phyloP scores from a whole-genome alignment of 1,140 invertebrate species.

The Doryteuthis pealeii region DNA sequence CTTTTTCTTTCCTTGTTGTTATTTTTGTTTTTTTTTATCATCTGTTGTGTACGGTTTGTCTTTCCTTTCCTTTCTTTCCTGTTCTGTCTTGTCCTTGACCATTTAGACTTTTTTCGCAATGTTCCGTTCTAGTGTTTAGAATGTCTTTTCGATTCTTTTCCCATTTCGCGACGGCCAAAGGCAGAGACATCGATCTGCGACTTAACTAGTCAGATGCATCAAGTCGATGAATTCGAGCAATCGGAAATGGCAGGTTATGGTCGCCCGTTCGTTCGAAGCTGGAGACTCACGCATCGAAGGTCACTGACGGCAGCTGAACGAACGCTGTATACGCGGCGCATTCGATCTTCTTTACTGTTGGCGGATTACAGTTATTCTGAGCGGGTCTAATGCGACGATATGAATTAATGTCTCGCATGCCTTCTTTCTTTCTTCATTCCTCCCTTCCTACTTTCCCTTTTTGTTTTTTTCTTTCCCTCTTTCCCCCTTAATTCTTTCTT shows the following conservation, averaged over 20 bases:
- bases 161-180: no score
- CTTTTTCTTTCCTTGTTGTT: not conserved
- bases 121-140: not conserved
- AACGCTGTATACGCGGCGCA: no score
- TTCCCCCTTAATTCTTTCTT: not conserved
- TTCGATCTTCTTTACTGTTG: not conserved
- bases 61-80: not conserved
- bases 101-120: not conserved
- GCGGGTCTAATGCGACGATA: no score
- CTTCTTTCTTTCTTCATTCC: not conserved
- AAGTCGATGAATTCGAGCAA: no score
- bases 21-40: not conserved
- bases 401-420: no score
- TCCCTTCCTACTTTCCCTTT: not conserved
- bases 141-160: not conserved
- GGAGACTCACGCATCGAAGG: no score
- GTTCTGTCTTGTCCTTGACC: not conserved
- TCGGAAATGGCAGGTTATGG: no score
- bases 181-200: no score
- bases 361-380: no score
- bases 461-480: not conserved
- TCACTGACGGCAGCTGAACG: no score
- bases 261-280: no score
- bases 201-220: no score
- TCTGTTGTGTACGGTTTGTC: not conserved